Base-by-base conservation (phyloP, 1,140 invertebrate genomes). In the Cotesia vestalis region DNA sequence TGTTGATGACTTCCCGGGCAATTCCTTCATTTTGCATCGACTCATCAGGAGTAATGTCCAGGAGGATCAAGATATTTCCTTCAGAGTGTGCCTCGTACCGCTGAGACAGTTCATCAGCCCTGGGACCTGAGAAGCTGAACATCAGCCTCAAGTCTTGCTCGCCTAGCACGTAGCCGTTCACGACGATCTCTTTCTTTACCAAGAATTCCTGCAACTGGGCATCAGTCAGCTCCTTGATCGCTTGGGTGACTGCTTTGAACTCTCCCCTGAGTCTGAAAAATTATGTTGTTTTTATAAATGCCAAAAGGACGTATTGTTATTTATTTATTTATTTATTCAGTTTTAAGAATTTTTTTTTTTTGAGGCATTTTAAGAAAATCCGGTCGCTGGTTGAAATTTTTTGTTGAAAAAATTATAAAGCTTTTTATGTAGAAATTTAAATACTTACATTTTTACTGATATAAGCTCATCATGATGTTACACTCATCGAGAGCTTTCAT, bases 1-100 rank as follows among this genome's bases (percentile, higher is more conserved):
- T 91, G 83, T 99, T 99, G 35, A 98, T 96, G 6, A 99, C 92
- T 88, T 99, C 98, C 71, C 98, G 89, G 0, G 96, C 94, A 70
- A 94, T 88, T 35, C 96, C 96, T 90, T 99, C 97, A 82, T 98
- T 93, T 70, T 95, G 86, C 93, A 99, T 94, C 2, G 91, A 91
- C 78, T 95, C 92, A 85, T 98, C 96, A 1, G 95, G 92, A 0
- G 92, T 93, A 53, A 94, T 88, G 81, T 95, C 93, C 67, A 95
- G 79, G 17, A 96, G 81, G 73, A 96, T 91, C 38, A 96, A 82
- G n/a, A 95, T 91, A 85, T 96, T 93, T 74, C 94, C 94, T 77
- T 97, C 94, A 66, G 94, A 94, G 81, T 97, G 93, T 0, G 96
- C 95, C 84, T 98, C 96, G 82, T 97, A 98, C 75, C 90, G 90